These are phyloP conservation scores for Parnassius glacialis DNA, from an alignment of 2,888 invertebrate genomes.

Conservation along the genomic window DNA sequence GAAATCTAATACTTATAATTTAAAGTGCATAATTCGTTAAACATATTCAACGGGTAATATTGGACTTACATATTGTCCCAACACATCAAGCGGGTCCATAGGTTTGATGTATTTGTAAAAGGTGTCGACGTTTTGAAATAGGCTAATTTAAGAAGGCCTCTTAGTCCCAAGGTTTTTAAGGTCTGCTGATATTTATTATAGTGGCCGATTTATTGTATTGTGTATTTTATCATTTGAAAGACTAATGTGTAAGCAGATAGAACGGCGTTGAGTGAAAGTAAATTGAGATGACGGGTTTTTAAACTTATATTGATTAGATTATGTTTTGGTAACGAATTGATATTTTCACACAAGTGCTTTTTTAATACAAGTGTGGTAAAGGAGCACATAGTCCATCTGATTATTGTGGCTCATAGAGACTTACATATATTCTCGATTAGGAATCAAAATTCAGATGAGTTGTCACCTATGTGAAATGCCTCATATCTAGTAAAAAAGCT, in stretches of 20 bases:
- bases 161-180: slow-evolving; percentile 14
- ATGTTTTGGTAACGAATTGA: slow-evolving; percentile 18
- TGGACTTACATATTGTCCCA: slow-evolving; percentile 41
- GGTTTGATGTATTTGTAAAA: slow-evolving; percentile 54
- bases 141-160: slow-evolving; percentile 39
- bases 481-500: background rate
- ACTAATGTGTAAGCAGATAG: slow-evolving; percentile 61
- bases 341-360: background rate
- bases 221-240: slow-evolving; percentile 54
- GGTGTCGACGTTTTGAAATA: slow-evolving; percentile 46
- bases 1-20: background rate
- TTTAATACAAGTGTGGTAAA: background rate
- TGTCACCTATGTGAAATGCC: no score
- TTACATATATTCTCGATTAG: no score
- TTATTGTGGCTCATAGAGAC: no score
- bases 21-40: slow-evolving; percentile 28
- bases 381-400: no score
- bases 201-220: slow-evolving; percentile 36
- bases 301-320: slow-evolving; percentile 32
- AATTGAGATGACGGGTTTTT: slow-evolving; percentile 48
- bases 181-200: slow-evolving; percentile 30
- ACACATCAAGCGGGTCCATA: slow-evolving; percentile 51
- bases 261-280: slow-evolving; percentile 52
- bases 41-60: slow-evolving; percentile 21
- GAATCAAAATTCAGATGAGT: no score